Percentiles rank a stretch among this genome's conserved stretches.
Evolutionary conservation across 1,140 invertebrate species (phyloP).

Genomic region (Chrysomallon squamiferum): DNA sequence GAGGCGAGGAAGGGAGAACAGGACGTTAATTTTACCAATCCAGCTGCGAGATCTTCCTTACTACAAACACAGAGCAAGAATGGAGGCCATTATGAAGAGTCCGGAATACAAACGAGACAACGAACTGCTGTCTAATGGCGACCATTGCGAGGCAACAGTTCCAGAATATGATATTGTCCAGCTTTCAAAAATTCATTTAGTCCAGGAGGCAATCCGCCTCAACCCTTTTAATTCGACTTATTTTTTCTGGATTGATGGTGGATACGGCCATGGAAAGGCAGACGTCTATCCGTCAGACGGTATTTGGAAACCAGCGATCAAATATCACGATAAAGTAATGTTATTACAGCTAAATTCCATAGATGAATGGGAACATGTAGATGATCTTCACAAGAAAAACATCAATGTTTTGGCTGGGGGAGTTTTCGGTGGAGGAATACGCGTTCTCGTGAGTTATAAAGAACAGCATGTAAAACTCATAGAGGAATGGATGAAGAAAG

Average conservation of each 20-base stretch:
- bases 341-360: slow-evolving; percentile 7
- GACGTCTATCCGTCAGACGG: slow-evolving; percentile 10
- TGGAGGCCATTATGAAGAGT: slow-evolving; percentile 20
- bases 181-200: slow-evolving; percentile 20
- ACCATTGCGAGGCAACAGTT: slow-evolving; percentile 10
- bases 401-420: slow-evolving; percentile 8
- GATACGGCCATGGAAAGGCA: slow-evolving; percentile 16
- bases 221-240: slow-evolving; percentile 15
- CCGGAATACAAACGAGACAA: slow-evolving; percentile 17
- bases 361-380: background rate
- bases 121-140: slow-evolving; percentile 10
- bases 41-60: slow-evolving; percentile 4
- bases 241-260: slow-evolving; percentile 22
- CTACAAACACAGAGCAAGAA: slow-evolving; percentile 12
- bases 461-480: slow-evolving; percentile 10
- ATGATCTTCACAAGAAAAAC: slow-evolving; percentile 14
- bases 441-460: background rate
- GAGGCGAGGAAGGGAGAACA: slow-evolving; percentile 10
- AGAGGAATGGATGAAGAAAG: slow-evolving; percentile 8
- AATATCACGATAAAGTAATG: slow-evolving; percentile 2
- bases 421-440: slow-evolving; percentile 12
- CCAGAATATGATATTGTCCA: slow-evolving; percentile 28
- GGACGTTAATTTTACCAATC: slow-evolving; percentile 8
- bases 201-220: slow-evolving; percentile 3
- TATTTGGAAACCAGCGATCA: slow-evolving; percentile 21